A percentile compares a stretch with the other conserved stretches of the same genome.
Conservation (phyloP, 2,797 vertebrate genomes). For the Mus spretus region DNA sequence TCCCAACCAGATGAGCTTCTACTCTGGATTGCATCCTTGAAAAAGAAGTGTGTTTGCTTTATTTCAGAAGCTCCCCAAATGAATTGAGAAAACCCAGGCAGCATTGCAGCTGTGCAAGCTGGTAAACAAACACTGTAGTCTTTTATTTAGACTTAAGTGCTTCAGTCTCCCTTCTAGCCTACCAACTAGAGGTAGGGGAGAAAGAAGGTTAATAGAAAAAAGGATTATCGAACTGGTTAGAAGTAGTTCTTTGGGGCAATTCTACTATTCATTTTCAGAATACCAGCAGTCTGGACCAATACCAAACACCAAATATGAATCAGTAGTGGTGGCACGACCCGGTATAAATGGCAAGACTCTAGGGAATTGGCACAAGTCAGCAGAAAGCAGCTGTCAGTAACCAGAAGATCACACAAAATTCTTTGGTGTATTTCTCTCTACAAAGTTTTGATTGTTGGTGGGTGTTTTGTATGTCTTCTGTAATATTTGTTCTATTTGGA, state of each 20-base stretch:
- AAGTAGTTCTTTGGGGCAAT: background rate
- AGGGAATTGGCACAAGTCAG: background rate
- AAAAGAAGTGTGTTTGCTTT: background rate
- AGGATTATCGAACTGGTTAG: background rate
- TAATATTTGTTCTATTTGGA: background rate
- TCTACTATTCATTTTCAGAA: background rate
- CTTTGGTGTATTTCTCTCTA: background rate
- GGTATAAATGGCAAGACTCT: background rate
- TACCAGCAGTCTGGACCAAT: background rate
- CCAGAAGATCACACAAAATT: background rate
- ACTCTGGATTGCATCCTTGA: constrained; percentile 30
- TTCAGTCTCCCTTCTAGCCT: background rate
- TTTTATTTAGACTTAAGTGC: background rate
- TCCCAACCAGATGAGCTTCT: background rate
- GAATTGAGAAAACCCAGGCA: background rate
- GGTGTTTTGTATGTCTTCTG: background rate
- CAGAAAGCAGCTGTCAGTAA: background rate
- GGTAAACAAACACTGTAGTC: background rate
- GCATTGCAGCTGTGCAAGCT: background rate
- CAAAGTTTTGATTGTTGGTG: background rate
- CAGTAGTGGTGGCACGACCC: background rate
- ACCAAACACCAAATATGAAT: background rate
- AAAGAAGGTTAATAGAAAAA: background rate
- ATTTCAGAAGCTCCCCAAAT: background rate
- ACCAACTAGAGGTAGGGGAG: background rate